phyloP scores from a whole-genome alignment of 2,113 vertebrate species.

The Pollimyrus isidori region DNA sequence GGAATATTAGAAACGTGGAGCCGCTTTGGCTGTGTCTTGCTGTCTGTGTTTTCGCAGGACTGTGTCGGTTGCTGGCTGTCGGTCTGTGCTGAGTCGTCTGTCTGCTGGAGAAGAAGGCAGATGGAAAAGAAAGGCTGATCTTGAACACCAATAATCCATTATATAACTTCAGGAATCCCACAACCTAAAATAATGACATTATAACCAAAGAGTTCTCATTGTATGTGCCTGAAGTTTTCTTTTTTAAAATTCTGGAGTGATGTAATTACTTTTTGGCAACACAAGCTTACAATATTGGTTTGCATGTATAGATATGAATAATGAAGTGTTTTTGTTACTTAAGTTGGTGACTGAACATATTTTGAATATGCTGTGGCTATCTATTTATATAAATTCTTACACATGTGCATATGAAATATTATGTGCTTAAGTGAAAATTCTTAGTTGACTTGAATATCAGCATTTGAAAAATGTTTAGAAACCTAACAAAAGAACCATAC shows the following conservation, averaged over 20 bases:
- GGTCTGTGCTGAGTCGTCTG: constrained; percentile 83
- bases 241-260: not conserved
- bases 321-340: not conserved
- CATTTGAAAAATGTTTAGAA: not conserved
- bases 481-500: not conserved
- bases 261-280: not conserved
- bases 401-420: not conserved
- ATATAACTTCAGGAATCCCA: not conserved
- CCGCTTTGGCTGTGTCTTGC: constrained; percentile 90
- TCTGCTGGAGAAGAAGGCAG: constrained; percentile 69
- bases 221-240: not conserved
- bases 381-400: not conserved
- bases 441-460: not conserved
- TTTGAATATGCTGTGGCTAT: not conserved
- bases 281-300: not conserved
- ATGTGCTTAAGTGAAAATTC: not conserved
- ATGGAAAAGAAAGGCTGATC: not conserved
- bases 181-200: not conserved
- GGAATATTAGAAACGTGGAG: constrained; percentile 97
- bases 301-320: not conserved
- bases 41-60: constrained; percentile 83
- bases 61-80: constrained; percentile 84
- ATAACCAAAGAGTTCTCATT: not conserved
- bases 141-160: not conserved
- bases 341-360: not conserved